Evolutionary conservation across 2,113 vertebrate genomes (phyloP).

Genomic region (Toxotes chatareus): DNA sequence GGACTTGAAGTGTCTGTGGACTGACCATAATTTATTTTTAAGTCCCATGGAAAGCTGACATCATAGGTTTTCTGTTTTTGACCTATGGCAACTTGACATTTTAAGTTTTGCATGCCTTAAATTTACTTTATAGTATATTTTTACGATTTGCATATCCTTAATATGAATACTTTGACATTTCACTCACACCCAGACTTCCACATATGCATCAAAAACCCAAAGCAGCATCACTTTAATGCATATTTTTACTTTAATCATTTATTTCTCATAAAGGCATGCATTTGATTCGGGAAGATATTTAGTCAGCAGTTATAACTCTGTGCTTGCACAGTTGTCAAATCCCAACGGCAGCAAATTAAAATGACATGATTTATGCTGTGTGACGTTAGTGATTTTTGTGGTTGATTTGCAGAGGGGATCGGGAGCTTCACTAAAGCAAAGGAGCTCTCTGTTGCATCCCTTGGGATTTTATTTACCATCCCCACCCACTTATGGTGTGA

Average conservation of each 20-base stretch:
- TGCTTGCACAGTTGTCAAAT: conserved; percentile 15
- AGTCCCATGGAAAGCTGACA: neutral
- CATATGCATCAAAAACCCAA: neutral
- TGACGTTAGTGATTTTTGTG: conserved; percentile 50
- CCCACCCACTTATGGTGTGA: conserved; percentile 59
- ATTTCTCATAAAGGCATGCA: conserved; percentile 1
- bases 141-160: neutral
- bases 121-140: neutral
- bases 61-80: neutral
- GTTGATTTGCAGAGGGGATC: conserved; percentile 22
- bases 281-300: conserved; percentile 6
- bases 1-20: neutral
- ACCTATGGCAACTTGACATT: neutral
- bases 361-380: conserved; percentile 21
- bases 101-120: neutral
- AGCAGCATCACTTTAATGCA: neutral
- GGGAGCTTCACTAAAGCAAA: neutral
- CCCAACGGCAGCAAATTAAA: conserved; percentile 9
- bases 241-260: neutral
- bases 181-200: neutral
- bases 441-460: conserved; percentile 54
- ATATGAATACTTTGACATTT: neutral
- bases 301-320: neutral
- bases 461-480: conserved; percentile 58
- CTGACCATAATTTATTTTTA: neutral